Base-by-base conservation (phyloP, 2,797 vertebrate genomes). In the Pelochelys cantorii region DNA sequence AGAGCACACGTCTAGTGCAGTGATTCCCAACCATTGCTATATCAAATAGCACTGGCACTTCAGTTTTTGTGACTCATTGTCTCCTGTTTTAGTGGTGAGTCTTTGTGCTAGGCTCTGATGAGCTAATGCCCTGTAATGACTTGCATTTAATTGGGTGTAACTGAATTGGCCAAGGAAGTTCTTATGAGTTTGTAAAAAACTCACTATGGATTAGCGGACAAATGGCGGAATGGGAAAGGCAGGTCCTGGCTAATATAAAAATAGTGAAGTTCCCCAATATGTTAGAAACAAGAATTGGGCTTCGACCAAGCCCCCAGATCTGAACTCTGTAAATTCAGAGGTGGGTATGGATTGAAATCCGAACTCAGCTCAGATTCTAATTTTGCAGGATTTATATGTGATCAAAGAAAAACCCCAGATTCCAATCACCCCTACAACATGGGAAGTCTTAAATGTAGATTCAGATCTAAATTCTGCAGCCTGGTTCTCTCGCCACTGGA, bases 81-180 rank as follows among this genome's bases (percentile, higher is more conserved):
- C 81, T 71, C 78, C 86, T 87, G 82, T 31, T 92, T 91, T 90
- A 81, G 37, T 2, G 59, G 84, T 71, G 87, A 81, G 86, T 79
- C 52, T 57, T 87, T 88, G 84, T 87, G 60, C 15, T 27, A 17
- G 18, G 27, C 52, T 81, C 14, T 79, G 90, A 79, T 4, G 17
- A 85, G 22, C 25, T 37, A 29, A 48, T 0, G 0, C 37, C 7
- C 9, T 54, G 80, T n/a, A 13, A 29, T 77, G 86, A 62, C 83
- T 87, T 55, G 54, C 23, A 14, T 14, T 23, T 48, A 48, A 75
- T 48, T 65, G 29, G 31, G n/a, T 22, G 18, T 37, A 34, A 71
- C 5, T 71, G 68, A 71, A 37, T 37, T 71, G 68, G 34, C 11
- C 4, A 11, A 10, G n/a, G 68, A 37, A 23, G 91, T 71, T 54